Evolutionary conservation across 2,113 vertebrate species (phyloP), one percentile per base, ranked within the genome.

Genomic region (Ceyx melanurus): DNA sequence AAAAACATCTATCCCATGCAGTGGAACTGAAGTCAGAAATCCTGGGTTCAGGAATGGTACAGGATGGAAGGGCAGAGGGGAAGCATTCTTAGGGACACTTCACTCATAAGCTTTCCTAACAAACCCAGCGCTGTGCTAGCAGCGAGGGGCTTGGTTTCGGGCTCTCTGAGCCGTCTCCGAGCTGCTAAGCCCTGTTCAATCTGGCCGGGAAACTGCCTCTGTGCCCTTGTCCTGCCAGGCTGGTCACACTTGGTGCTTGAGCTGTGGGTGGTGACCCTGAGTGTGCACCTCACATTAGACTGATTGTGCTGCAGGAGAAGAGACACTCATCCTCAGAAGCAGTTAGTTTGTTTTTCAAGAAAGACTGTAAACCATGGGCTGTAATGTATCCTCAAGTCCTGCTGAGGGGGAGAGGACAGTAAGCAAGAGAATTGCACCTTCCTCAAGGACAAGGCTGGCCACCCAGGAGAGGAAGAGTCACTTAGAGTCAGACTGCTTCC

Each of bases 1-100:
- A 28, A 60, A 89, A 64, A 31, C 21, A 0, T 0, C 1, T 3
- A 45, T 26, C 8, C 45, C n/a, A 15, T 3, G 4, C 48, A 16
- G 6, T 0, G 5, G 67, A n/a, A 51, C 56, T 74, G 66, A 54
- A 60, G 78, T 2, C 5, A 1, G 66, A 51, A 85, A 62, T 90
- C 40, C 37, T 0, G 1, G 64, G 82, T 46, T 13, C 5, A 8
- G 22, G 13, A 45, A 26, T 3, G 29, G 56, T 18, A 26, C 19
- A 33, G 50, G 57, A 50, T 50, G 48, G 48, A 33, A 46, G 86
- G 31, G 31, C 21, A 26, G 56, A 54, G 53, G 33, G 22, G 8
- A 72, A 37, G 28, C 31, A 50, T 46, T 89, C 57, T 51, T 33
- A 46, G 31, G 46, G 20, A 42, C 2, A 1, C 61, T 72, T 60